phyloP scores from a whole-genome alignment of 2,797 vertebrate genomes.

The Malacoraja senta region DNA sequence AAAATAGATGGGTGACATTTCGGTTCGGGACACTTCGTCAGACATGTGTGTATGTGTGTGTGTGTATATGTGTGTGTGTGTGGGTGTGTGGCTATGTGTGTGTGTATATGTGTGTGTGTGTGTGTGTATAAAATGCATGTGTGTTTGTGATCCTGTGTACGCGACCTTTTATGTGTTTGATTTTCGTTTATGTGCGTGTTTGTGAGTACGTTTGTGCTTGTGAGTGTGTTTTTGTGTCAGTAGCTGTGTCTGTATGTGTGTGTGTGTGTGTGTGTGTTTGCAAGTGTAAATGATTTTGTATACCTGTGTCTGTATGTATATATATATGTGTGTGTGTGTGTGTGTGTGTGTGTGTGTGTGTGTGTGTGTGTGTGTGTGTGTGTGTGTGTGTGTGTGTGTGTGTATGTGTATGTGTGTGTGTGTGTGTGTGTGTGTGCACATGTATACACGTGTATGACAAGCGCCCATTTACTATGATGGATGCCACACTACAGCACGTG shows the following conservation, averaged over 20 bases:
- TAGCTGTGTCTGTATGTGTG: neutral
- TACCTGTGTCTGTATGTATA: too few relatives aligned
- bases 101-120: neutral
- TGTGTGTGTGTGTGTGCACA: too few relatives aligned
- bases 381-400: conserved; percentile 24
- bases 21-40: too few relatives aligned
- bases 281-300: too few relatives aligned
- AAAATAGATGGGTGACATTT: too few relatives aligned
- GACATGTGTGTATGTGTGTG: neutral
- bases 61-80: neutral
- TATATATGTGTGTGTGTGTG: too few relatives aligned
- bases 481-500: neutral
- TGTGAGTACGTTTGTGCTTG: neutral
- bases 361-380: neutral
- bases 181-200: neutral
- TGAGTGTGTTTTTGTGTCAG: neutral
- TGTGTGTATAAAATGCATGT: neutral
- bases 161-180: neutral
- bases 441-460: too few relatives aligned
- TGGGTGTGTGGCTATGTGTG: neutral
- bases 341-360: too few relatives aligned
- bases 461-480: neutral
- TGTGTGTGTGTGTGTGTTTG: too few relatives aligned
- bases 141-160: neutral
- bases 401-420: neutral